Percentiles rank a stretch among this genome's conserved stretches.
Evolutionary conservation across 2,113 vertebrate species (phyloP).

Genomic region (Tenrec ecaudatus): DNA sequence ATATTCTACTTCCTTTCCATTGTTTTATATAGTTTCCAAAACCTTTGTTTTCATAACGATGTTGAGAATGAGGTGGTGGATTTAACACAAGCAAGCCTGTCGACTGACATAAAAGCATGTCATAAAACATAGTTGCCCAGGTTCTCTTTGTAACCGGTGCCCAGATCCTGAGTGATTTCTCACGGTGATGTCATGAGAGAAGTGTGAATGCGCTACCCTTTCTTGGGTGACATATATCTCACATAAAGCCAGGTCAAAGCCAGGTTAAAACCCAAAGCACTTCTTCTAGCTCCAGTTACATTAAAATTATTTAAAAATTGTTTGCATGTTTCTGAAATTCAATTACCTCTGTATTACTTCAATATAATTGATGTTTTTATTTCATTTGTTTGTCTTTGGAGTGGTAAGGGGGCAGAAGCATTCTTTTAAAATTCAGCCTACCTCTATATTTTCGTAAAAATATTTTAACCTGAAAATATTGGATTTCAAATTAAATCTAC

Average conservation of each 20-base stretch:
- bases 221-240: not conserved
- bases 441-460: not conserved
- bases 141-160: not conserved
- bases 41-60: not conserved
- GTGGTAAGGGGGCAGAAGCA: too few species aligned
- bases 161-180: not conserved
- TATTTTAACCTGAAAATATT: not conserved
- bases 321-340: not conserved
- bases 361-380: not conserved
- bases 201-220: slow-evolving; percentile 5
- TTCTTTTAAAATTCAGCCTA: too few species aligned
- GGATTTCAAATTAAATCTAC: not conserved
- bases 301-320: not conserved
- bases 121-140: not conserved
- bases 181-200: not conserved
- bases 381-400: not conserved
- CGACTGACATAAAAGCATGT: not conserved
- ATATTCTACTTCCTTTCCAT: not conserved
- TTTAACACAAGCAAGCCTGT: not conserved
- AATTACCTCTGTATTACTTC: not conserved
- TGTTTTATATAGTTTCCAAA: not conserved
- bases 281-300: not conserved
- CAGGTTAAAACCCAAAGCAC: not conserved
- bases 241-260: not conserved
- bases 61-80: not conserved